phyloP scores from a whole-genome alignment of 2,113 vertebrate genomes.

The Rhombomys opimus region DNA sequence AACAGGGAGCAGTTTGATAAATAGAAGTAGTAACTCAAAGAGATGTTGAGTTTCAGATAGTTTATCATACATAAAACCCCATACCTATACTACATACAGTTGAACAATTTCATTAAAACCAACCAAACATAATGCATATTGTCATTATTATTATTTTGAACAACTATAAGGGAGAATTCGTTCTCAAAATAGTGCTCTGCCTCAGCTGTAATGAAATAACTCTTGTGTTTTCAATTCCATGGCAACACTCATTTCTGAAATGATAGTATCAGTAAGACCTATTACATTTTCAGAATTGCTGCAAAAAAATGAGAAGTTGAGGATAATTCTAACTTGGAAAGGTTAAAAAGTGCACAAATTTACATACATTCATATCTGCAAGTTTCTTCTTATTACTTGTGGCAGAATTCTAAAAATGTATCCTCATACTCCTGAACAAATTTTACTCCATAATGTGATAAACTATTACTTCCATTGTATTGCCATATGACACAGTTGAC shows the following conservation, averaged over 20 bases:
- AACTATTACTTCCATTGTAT: background rate
- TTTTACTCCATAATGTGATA: background rate
- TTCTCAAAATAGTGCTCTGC: conserved; percentile 4
- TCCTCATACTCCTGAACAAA: background rate
- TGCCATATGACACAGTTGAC: background rate
- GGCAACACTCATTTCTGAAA: conserved; percentile 25
- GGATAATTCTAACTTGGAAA: background rate
- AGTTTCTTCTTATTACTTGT: background rate
- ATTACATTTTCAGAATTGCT: conserved; percentile 40
- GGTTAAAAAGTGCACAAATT: background rate
- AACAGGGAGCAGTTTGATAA: background rate
- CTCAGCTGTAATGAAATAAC: background rate
- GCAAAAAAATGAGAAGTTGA: background rate
- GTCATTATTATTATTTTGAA: background rate
- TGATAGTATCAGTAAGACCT: background rate
- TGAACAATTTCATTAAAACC: background rate
- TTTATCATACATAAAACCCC: background rate
- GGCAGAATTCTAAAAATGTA: conserved; percentile 46
- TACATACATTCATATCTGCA: background rate
- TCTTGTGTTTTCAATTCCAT: background rate
- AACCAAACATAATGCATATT: background rate
- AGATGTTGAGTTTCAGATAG: background rate
- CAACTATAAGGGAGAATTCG: background rate
- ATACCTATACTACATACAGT: background rate
- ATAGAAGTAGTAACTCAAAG: background rate